phyloP scores from a whole-genome alignment of 2,888 invertebrate genomes.

The Thera obeliscata region DNA sequence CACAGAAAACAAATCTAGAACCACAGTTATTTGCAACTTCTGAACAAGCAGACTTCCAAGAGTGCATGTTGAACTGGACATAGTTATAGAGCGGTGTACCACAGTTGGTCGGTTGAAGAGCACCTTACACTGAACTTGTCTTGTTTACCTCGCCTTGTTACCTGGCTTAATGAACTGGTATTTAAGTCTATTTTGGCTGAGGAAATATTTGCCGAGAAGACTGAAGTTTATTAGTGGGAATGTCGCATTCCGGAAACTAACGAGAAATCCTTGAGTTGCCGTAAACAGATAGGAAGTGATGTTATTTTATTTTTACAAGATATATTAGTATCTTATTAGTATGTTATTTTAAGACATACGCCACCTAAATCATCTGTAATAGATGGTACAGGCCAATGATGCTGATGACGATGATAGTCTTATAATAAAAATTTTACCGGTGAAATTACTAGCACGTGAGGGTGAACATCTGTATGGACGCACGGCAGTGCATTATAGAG shows the following conservation, averaged over 20 bases:
- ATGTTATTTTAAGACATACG: too few species aligned
- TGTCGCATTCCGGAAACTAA: constrained; percentile 33
- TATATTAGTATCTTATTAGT: too few species aligned
- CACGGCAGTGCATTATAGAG: too few species aligned
- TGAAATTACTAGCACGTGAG: too few species aligned
- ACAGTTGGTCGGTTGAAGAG: constrained; percentile 39
- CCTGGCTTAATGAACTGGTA: constrained; percentile 44
- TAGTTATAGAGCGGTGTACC: constrained; percentile 32
- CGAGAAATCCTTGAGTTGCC: constrained; percentile 25
- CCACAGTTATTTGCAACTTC: constrained; percentile 21
- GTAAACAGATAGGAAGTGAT: constrained; percentile 4
- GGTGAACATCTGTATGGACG: too few species aligned
- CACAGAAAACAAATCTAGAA: constrained; percentile 15
- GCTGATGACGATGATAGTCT: too few species aligned
- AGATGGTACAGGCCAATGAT: too few species aligned
- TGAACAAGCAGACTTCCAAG: constrained; percentile 27
- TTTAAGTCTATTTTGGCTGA: constrained; percentile 34
- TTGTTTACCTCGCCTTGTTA: constrained; percentile 44
- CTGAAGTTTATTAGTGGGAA: constrained; percentile 32
- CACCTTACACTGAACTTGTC: constrained; percentile 41
- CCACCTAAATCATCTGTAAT: too few species aligned
- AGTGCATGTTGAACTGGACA: constrained; percentile 29
- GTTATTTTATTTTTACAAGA: constrained; percentile 15
- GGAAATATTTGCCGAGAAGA: constrained; percentile 34
- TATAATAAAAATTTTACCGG: too few species aligned